A percentile compares a stretch with the other conserved stretches of the same genome.
Conservation (phyloP, 2,797 vertebrate species). For the Varecia variegata region DNA sequence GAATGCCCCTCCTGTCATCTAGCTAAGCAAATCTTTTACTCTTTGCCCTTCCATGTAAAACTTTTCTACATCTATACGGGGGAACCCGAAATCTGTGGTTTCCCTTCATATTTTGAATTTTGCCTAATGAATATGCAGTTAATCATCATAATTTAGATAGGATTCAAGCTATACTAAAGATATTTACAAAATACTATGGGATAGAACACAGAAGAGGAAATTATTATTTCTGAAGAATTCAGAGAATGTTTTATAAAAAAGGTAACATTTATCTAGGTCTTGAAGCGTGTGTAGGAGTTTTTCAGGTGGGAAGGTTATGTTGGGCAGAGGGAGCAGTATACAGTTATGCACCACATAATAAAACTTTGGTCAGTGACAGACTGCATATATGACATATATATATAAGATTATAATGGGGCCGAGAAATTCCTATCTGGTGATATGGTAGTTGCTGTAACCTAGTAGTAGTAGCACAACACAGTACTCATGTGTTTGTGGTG, state of each 20-base stretch:
- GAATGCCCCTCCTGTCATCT: not conserved
- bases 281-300: constrained; percentile 26
- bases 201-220: not conserved
- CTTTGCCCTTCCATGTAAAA: not conserved
- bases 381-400: too few relatives aligned
- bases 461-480: not conserved
- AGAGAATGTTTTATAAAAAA: constrained; percentile 47
- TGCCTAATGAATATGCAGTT: constrained; percentile 30
- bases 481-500: not conserved
- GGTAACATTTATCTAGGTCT: constrained; percentile 20
- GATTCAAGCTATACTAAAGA: constrained; percentile 27
- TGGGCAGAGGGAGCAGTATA: not conserved
- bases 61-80: not conserved
- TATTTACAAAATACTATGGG: constrained; percentile 46
- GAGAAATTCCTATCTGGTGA: not conserved
- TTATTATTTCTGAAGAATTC: constrained; percentile 54
- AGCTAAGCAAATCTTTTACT: not conserved
- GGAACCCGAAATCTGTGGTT: not conserved
- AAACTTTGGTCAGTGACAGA: not conserved
- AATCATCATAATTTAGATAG: constrained; percentile 42
- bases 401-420: not conserved
- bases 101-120: constrained; percentile 36
- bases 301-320: constrained; percentile 16
- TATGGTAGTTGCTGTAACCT: not conserved
- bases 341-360: not conserved